Evolutionary conservation across 2,113 vertebrate genomes (phyloP), one percentile per base, ranked within the genome.

Genomic region (Nanorana parkeri): DNA sequence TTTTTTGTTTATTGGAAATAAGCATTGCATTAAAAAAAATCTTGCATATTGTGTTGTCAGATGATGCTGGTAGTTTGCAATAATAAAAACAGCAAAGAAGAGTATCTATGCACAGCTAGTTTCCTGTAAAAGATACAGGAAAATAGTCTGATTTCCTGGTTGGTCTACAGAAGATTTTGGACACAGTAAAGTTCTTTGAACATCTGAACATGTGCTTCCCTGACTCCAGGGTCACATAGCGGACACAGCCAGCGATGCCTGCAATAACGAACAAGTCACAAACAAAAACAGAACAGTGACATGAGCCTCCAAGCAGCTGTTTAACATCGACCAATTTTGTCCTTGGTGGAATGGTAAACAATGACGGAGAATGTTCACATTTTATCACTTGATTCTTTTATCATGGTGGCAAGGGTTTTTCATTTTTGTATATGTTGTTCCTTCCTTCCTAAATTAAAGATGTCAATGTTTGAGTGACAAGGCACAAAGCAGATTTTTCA

Each of bases 71-170:
- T 21, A 17, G 47, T 21, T 56, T 20, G 21, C 5, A 2, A 20
- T 10, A 21, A 60, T 58, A 75, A n/a, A 74, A 28, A 74, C 2
- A 56, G 16, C 32, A 17, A 32, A n/a, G 19, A 41, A 36, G 54
- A 32, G 54, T 51, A 75, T 75, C n/a, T 32, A 36, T 41, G 51
- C 63, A 23, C 60, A 60, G 56, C 2, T 19, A 61, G 71, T 76
- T 83, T 83, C 80, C 80, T 60, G 28, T 58, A 4, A 83, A 51
- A 76, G 58, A 63, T 47, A 76, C 63, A 76, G 80, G 71, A 83
- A 74, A 54, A 17, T 54, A 4, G n/a, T 58, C 55, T 13, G 72
- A 66, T 75, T 82, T 81, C 80, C 80, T 47, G 28, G n/a, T 26
- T 67, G 20, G 17, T 82, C 56, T 58, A 13, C 4, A 36, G 47